Conservation (phyloP, 2,888 invertebrate species). For the Noctuana brunneofusca region DNA sequence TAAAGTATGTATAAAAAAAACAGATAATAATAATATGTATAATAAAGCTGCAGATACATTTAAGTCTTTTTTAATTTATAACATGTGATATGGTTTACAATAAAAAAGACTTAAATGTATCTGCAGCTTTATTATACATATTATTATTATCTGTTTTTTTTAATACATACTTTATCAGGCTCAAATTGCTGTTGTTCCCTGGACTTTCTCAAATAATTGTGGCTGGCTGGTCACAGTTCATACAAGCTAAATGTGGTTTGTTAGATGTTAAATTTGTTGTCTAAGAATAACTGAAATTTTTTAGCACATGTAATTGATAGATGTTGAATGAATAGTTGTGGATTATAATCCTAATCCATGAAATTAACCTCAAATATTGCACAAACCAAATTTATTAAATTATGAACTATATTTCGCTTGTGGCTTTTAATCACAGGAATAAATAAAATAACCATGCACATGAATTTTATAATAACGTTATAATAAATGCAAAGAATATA, state of each 20-base stretch:
- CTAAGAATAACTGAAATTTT: too few species aligned
- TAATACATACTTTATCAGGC: too few species aligned
- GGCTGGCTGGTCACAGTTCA: too few species aligned
- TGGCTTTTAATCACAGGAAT: not conserved
- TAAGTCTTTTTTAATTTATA: not conserved
- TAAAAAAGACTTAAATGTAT: not conserved
- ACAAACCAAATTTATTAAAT: not conserved
- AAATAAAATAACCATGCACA: slow-evolving; percentile 47
- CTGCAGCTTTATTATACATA: not conserved
- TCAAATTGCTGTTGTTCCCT: too few species aligned
- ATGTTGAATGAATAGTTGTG: not conserved
- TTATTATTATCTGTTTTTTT: too few species aligned
- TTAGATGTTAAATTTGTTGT: too few species aligned
- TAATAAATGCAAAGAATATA: slow-evolving; percentile 79
- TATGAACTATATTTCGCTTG: slow-evolving; percentile 5
- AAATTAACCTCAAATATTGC: slow-evolving; percentile 6
- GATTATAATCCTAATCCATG: too few species aligned
- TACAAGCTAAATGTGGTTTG: too few species aligned
- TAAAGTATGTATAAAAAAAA: too few species aligned
- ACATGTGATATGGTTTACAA: not conserved
- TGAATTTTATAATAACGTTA: slow-evolving; percentile 70
- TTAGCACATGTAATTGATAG: not conserved
- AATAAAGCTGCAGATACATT: too few species aligned
- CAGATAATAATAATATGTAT: too few species aligned
- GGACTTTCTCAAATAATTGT: too few species aligned